Evolutionary conservation across 1,140 invertebrate genomes (phyloP), one percentile per base, ranked within the genome.

Genomic region (Chelonus insularis): DNA sequence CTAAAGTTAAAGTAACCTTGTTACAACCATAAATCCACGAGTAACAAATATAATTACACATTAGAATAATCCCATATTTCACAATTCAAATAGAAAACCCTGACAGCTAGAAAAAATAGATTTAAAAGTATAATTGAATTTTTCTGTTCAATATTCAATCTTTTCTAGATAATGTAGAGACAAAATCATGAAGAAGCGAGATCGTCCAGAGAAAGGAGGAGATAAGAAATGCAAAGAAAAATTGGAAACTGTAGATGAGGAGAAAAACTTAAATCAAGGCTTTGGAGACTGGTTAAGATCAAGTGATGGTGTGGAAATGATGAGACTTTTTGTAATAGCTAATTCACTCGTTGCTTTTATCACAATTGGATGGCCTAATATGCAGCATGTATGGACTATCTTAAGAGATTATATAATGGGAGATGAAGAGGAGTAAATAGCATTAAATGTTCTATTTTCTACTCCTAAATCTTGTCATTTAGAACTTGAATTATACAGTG

Each of bases 241-340:
- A 43, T 37, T 50, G 1, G 16, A 61, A 3, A 55, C 59, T 11
- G 11, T 66, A 16, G 54, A 23, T 1, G 65, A 68, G 0, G 8
- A 69, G 56, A 78, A 81, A n/a, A 68, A 71, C 11, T 59, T 79
- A 0, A 81, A 82, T 68, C 73, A 85, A 60, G 83, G 83, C 9
- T 86, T 86, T 57, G 72, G 79, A 11, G 73, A 75, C n/a, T 87
- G 86, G 86, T 65, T 86, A 4, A 73, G 76, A 60, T 84, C 84
- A 3, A 77, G 76, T 56, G 76, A 83, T 18, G 85, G 85, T 20
- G 63, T 84, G 14, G 84, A 85, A 68, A 85, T 83, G 71, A 82
- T 87, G 80, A 79, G 81, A 60, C 67, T 86, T 1, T 87, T 87
- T 64, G 84, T 87, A 12, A 70, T 86, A 9, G 78, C 81, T 16